These are phyloP conservation scores for Amphimedon queenslandica DNA, from an alignment of 37 sponge, comb jelly and placozoan genomes.

Conservation along the genomic window DNA sequence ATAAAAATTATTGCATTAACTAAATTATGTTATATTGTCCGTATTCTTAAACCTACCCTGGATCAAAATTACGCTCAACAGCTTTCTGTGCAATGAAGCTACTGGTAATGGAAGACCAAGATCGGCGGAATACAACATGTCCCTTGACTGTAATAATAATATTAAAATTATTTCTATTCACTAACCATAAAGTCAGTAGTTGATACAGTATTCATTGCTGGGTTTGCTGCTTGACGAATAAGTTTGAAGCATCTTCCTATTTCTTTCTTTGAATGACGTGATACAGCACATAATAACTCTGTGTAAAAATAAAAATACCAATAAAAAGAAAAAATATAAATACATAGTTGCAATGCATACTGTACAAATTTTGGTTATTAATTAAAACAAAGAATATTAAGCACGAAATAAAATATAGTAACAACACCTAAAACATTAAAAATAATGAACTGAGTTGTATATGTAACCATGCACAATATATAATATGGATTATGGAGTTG, in stretches of 20 bases:
- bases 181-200: constrained; percentile 89
- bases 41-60: constrained; percentile 82
- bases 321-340: neutral
- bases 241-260: constrained; percentile 96
- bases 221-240: constrained; percentile 62
- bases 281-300: constrained; percentile 92
- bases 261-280: constrained; percentile 89
- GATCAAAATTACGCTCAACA: constrained; percentile 77
- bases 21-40: too few relatives aligned
- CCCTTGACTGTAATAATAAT: constrained; percentile 55
- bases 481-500: too few relatives aligned
- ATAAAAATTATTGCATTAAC: too few relatives aligned
- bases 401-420: too few relatives aligned
- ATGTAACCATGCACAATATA: too few relatives aligned
- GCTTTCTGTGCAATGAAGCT: constrained; percentile 88
- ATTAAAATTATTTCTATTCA: neutral
- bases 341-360: too few relatives aligned
- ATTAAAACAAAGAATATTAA: too few relatives aligned
- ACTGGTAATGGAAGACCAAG: constrained; percentile 58
- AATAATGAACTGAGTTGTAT: too few relatives aligned
- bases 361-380: too few relatives aligned
- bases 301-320: neutral
- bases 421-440: too few relatives aligned
- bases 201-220: constrained; percentile 43
- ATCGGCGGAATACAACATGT: constrained; percentile 85